These are phyloP conservation scores for Andricus quercusramuli DNA, from an alignment of 2,888 invertebrate genomes.

Conservation along the genomic window DNA sequence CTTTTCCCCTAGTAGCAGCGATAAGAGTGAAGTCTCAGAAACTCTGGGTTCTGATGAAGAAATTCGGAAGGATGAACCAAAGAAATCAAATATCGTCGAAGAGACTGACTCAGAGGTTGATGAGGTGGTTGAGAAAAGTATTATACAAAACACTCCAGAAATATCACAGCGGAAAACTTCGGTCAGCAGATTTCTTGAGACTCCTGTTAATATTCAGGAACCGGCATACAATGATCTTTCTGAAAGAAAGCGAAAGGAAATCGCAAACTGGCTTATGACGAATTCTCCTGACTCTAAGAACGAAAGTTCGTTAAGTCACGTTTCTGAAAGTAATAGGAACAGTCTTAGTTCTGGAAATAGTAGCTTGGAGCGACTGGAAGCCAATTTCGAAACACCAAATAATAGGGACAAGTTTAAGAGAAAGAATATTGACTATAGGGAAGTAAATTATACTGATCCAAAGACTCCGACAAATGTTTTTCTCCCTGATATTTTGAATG, in stretches of 20 bases:
- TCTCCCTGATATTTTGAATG: neutral
- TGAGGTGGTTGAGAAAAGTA: neutral
- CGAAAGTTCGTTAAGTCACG: conserved; percentile 66
- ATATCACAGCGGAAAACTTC: neutral
- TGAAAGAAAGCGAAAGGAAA: conserved; percentile 69
- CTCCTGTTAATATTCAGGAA: neutral
- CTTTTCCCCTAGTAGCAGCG: conserved; percentile 55
- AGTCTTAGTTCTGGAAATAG: conserved; percentile 73
- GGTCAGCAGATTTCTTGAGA: neutral
- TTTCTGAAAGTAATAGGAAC: conserved; percentile 63
- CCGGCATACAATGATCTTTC: conserved; percentile 57
- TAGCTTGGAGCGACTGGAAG: conserved; percentile 73
- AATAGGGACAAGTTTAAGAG: conserved; percentile 69
- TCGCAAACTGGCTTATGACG: conserved; percentile 70
- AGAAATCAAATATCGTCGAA: conserved; percentile 31
- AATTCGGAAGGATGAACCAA: conserved; percentile 43
- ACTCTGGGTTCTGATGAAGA: conserved; percentile 51
- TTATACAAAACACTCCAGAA: neutral
- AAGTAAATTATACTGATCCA: neutral
- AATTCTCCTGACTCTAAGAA: conserved; percentile 63
- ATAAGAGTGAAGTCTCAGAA: conserved; percentile 48
- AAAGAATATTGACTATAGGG: conserved; percentile 21
- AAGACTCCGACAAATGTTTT: neutral
- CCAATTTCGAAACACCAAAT: conserved; percentile 75
- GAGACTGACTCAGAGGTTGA: conserved; percentile 21